These are phyloP conservation scores for Eulemur rubriventer DNA, from an alignment of 2,797 vertebrate genomes.

Conservation along the genomic window DNA sequence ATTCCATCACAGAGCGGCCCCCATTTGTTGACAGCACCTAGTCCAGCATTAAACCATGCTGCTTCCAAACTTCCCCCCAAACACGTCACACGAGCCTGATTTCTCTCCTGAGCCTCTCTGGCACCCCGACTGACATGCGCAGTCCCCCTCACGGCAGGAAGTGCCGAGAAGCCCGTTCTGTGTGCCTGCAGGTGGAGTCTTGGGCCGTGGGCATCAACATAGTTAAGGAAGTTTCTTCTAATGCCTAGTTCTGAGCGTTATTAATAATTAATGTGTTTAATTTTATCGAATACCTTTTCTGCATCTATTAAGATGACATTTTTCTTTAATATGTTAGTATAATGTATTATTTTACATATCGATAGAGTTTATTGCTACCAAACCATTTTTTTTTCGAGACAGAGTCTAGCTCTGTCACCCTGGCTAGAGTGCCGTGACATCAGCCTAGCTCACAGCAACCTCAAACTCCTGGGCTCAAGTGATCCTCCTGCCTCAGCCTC, in stretches of 20 bases:
- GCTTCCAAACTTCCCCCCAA: not conserved
- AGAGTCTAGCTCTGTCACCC: not conserved
- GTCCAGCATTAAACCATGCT: not conserved
- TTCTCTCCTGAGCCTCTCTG: not conserved
- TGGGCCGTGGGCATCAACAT: rapidly evolving
- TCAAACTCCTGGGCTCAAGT: not conserved
- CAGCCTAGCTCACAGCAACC: not conserved
- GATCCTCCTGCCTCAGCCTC: not conserved
- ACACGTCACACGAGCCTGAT: not conserved
- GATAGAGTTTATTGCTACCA: not conserved
- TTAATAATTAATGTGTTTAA: not conserved
- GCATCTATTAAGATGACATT: not conserved
- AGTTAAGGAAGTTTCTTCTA: not conserved
- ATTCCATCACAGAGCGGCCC: not conserved
- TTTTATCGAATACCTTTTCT: not conserved
- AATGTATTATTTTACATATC: not conserved
- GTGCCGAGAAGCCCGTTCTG: not conserved
- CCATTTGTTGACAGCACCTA: not conserved
- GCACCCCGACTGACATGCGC: not conserved
- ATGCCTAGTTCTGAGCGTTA: not conserved
- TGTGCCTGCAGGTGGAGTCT: not conserved
- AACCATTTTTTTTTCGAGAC: not conserved
- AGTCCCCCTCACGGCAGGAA: not conserved
- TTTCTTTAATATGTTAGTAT: not conserved
- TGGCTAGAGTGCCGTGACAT: not conserved